Evolutionary conservation across 2,113 vertebrate species (phyloP), one percentile per base, ranked within the genome.

Genomic region (Salvelinus alpinus): DNA sequence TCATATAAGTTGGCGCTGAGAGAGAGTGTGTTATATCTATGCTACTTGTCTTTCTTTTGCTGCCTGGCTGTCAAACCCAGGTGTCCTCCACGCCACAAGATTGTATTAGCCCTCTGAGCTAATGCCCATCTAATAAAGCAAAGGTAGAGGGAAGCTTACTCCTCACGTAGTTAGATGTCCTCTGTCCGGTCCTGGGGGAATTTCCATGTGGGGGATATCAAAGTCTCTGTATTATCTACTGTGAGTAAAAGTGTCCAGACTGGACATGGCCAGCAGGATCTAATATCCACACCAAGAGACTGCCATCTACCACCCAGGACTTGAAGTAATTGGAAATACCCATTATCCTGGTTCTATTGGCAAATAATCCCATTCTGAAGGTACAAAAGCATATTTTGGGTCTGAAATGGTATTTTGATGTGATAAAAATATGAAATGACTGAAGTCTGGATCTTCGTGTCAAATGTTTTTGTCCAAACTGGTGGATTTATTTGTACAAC

Each of bases 361-460:
- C 71, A 80, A 74, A 74, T 77, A 83, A 83, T 74, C 79, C 54
- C 74, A 73, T 80, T 79, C 73, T 80, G 0, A 4, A 78, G 74
- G 83, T 88, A 11, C 82, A 87, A 85, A 88, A 82, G 72, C 16
- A 75, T 64, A 82, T 87, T 89, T 88, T 80, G 88, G 83, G 85
- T 75, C 7, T 47, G 11, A 59, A 47, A 72, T 73, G 60, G 60
- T 85, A 70, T 83, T 85, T 79, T 84, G 83, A 84, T 79, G 79
- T 77, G 70, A 66, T 12, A 22, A 76, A 54, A 71, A 24, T 24
- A 44, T 22, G 24, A 48, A 9, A 65, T 80, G 75, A 81, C 74
- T 47, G 3, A 75, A 80, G 64, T 76, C 82, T 86, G 80, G 84
- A 75, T 78, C 81, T 64, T 64, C 27, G 59, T 48, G 62, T 78